Conservation (phyloP, 2,797 vertebrate species). For the Podarcis siculus region DNA sequence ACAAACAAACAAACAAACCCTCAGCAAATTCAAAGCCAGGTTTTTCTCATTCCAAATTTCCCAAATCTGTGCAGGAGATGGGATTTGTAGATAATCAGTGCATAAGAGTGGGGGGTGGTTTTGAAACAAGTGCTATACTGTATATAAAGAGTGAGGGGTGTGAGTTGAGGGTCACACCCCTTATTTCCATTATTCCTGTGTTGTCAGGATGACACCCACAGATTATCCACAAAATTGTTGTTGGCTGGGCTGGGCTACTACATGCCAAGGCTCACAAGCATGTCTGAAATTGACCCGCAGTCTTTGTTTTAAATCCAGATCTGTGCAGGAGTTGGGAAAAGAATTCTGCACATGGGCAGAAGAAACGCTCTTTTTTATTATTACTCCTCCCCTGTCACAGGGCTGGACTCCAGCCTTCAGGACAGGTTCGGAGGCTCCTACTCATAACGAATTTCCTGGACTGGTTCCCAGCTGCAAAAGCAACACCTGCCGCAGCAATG, state of each 20-base stretch:
- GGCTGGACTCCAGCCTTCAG: background rate
- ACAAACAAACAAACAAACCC: no score
- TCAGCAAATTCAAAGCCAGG: background rate
- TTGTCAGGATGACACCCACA: background rate
- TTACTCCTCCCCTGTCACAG: background rate
- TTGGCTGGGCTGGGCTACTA: background rate
- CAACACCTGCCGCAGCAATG: no score
- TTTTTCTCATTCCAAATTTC: background rate
- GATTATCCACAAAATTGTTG: background rate
- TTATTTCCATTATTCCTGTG: background rate
- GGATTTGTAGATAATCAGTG: background rate
- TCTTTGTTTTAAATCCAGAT: background rate
- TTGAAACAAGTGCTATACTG: no score
- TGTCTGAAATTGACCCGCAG: background rate
- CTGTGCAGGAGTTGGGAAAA: background rate
- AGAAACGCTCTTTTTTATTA: background rate
- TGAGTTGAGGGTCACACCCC: no score
- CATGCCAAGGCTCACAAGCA: background rate
- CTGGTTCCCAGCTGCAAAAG: no score
- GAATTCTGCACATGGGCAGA: background rate
- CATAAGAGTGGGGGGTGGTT: background rate
- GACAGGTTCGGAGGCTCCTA: background rate
- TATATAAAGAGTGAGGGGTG: no score
- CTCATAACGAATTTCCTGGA: background rate
- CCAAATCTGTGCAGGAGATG: background rate